phyloP scores from a whole-genome alignment of 2,797 vertebrate genomes.

The Parauchenoglanis ngamensis region DNA sequence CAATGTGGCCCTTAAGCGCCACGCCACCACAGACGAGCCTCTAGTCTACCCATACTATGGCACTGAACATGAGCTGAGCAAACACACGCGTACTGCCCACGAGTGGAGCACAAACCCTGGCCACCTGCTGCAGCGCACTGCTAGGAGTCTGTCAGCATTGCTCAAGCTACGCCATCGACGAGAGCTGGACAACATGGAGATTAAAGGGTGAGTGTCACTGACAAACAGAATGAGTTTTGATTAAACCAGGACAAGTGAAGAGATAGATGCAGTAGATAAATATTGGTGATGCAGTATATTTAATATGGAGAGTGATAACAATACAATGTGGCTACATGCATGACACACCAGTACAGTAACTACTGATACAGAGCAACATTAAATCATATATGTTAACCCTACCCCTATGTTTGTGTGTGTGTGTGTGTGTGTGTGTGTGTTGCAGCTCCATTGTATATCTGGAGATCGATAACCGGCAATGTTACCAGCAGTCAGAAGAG shows the following conservation, averaged over 20 bases:
- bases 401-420: background rate
- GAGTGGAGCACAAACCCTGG: constrained; percentile 74
- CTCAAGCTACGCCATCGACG: constrained; percentile 59
- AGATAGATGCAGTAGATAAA: background rate
- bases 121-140: constrained; percentile 42
- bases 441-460: constrained; percentile 90
- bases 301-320: background rate
- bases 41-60: constrained; percentile 96
- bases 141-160: constrained; percentile 51
- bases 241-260: background rate
- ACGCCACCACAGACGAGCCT: constrained; percentile 75
- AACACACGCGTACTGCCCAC: constrained; percentile 83
- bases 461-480: constrained; percentile 97
- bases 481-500: constrained; percentile 87
- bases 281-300: background rate
- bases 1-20: constrained; percentile 90
- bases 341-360: background rate
- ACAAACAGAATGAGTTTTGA: background rate
- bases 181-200: constrained; percentile 88
- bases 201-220: constrained; percentile 82
- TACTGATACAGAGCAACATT: background rate
- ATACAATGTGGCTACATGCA: background rate
- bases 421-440: constrained; percentile 39
- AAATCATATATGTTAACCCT: background rate
- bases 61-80: constrained; percentile 88